Base-by-base conservation (phyloP, 2,113 vertebrate genomes). In the Bambusicola thoracicus region DNA sequence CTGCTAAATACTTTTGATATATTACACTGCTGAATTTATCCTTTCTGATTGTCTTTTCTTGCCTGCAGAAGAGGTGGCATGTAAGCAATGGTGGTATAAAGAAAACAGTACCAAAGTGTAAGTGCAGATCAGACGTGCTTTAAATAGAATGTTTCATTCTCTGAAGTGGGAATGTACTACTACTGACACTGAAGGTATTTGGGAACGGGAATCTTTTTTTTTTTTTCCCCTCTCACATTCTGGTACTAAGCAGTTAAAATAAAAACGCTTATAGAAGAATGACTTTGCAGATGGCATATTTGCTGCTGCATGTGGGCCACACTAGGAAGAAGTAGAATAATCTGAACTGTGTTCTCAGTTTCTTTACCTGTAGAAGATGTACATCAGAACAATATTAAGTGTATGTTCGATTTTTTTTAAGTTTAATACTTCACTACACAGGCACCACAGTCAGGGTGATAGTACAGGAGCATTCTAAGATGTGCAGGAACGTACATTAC, bases 311-410 rank as follows among this genome's bases (percentile, higher is more conserved):
- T 87, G 44, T 93, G 75, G 61, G 68, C 80, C 73, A 83, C 63
- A 49, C 74, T 81, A 91, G 51, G 65, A 62, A 93, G 63, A 89
- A 81, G 81, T 51, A 76, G 83, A 95, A 93, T 79, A 97, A 96
- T 73, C 19, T n/a, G 46, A 83, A 86, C 78, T 78, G 56, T 59
- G 34, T 72, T 49, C 36, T 73, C 43, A 83, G 16, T 92, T 91
- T 62, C 61, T 76, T 65, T 66, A 46, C 30, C 6, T 46, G 34
- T 73, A 88, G 66, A 93, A 86, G 34, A 29, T 7, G 41, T 78
- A 1, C 68, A 46, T 83, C 46, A 76, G 58, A 85, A 85, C 13
- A 69, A 41, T 66, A 80, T 62, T 58, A 85, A 62, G 59, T 17
- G 24, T 66, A 10, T 7, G 48, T 1, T 4, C 66, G 18, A 43